A percentile compares a stretch with the other conserved stretches of the same genome.
These are phyloP conservation scores for Brachirus orientalis DNA, from an alignment of 2,113 vertebrate genomes.

Conservation along the genomic window DNA sequence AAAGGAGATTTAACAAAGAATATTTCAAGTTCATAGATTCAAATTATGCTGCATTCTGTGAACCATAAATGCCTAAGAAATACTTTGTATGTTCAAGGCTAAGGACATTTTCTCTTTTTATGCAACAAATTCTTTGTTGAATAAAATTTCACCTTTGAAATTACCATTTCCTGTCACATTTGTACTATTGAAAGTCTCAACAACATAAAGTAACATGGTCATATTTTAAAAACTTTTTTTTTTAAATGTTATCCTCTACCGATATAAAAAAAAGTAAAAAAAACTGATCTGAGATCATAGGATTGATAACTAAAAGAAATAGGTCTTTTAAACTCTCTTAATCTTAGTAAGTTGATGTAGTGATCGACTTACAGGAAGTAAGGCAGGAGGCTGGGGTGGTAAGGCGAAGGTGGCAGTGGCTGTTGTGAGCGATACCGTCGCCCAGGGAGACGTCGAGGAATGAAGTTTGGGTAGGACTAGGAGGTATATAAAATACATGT, in stretches of 20 bases:
- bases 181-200: too few species aligned
- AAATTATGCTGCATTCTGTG: background rate
- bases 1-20: constrained; percentile 22
- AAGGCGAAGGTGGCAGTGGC: constrained; percentile 92
- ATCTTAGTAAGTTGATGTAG: background rate
- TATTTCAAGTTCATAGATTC: background rate
- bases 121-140: too few species aligned
- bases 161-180: too few species aligned
- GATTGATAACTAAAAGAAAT: background rate
- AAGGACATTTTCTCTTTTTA: too few species aligned
- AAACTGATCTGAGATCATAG: too few species aligned
- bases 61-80: background rate
- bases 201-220: too few species aligned
- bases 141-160: too few species aligned
- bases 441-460: constrained; percentile 93
- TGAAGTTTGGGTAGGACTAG: constrained; percentile 95
- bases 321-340: background rate
- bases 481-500: background rate
- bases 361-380: constrained; percentile 93
- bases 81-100: background rate
- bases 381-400: constrained; percentile 97
- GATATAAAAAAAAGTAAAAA: too few species aligned
- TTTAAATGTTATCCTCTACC: too few species aligned
- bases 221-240: too few species aligned
- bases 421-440: constrained; percentile 96